Evolutionary conservation across 2,797 vertebrate species (phyloP).

Genomic region (Poeciliopsis paucimaculata): DNA sequence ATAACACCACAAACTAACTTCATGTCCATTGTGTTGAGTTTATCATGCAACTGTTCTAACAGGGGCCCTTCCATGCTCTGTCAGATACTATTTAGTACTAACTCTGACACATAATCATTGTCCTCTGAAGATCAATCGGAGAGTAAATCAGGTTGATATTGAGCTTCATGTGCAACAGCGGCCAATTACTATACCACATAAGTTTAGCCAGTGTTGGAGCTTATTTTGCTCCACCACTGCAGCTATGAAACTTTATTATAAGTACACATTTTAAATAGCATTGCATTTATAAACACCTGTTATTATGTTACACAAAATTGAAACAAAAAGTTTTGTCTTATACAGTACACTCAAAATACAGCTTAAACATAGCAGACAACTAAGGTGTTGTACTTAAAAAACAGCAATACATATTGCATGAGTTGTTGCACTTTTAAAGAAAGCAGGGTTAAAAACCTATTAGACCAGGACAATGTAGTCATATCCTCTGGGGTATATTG

Average conservation of each 20-base stretch:
- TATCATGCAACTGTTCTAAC: conserved; percentile 68
- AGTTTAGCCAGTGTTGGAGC: conserved; percentile 17
- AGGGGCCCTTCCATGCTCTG: conserved; percentile 74
- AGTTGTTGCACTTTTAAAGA: conserved; percentile 73
- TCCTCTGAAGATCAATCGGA: conserved; percentile 72
- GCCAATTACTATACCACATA: conserved; percentile 45
- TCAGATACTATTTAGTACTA: conserved; percentile 80
- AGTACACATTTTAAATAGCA: not conserved
- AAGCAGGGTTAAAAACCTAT: conserved; percentile 75
- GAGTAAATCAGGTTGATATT: conserved; percentile 78
- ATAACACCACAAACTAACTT: conserved; percentile 68
- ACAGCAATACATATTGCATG: conserved; percentile 69
- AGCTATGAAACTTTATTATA: not conserved
- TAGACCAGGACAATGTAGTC: conserved; percentile 69
- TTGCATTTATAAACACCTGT: not conserved
- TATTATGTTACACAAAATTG: conserved; percentile 3
- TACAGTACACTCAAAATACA: conserved; percentile 10
- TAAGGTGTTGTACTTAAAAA: conserved; percentile 57
- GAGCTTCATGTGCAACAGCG: conserved; percentile 64
- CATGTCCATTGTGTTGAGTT: conserved; percentile 58
- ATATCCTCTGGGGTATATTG: conserved; percentile 60
- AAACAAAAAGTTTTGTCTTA: conserved; percentile 11
- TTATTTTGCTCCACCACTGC: conserved; percentile 17
- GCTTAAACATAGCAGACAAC: conserved; percentile 29
- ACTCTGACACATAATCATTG: conserved; percentile 84